Conservation (phyloP, 2,888 invertebrate genomes). For the Epicampocera succincta region DNA sequence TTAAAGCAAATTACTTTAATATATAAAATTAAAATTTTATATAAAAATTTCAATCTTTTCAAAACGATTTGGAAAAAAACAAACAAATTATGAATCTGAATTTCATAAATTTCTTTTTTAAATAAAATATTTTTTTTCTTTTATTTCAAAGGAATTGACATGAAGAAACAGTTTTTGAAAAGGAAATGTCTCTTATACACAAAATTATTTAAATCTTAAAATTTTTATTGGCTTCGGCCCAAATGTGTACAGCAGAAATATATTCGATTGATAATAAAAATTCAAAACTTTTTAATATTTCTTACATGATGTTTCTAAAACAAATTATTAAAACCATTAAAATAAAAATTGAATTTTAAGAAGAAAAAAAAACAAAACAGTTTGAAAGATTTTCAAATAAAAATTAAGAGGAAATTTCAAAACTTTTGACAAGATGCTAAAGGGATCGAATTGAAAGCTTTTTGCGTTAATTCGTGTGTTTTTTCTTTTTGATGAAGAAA, state of each 20-base stretch:
- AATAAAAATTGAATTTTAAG: too few species aligned
- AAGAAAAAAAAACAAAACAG: too few species aligned
- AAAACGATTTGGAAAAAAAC: background rate
- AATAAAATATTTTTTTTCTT: too few species aligned
- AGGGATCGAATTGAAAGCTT: constrained; percentile 21
- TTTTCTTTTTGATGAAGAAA: too few species aligned
- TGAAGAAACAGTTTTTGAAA: constrained; percentile 50
- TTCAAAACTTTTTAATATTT: background rate
- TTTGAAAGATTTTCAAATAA: background rate
- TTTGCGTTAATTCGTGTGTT: background rate
- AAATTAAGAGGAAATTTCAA: background rate
- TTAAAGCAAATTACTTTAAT: too few species aligned
- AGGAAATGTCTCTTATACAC: constrained; percentile 44
- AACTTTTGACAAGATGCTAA: background rate
- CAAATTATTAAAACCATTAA: too few species aligned
- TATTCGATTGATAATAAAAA: constrained; percentile 5
- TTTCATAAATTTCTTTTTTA: too few species aligned
- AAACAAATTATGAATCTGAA: background rate
- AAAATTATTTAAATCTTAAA: too few species aligned
- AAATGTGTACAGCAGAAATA: constrained; percentile 7
- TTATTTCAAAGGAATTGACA: constrained; percentile 9
- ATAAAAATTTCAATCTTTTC: too few species aligned
- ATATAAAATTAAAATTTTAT: too few species aligned
- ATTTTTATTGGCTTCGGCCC: constrained; percentile 27
- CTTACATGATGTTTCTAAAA: too few species aligned